Base-by-base conservation (phyloP, 2,797 vertebrate genomes). In the Tokudaia muenninki region DNA sequence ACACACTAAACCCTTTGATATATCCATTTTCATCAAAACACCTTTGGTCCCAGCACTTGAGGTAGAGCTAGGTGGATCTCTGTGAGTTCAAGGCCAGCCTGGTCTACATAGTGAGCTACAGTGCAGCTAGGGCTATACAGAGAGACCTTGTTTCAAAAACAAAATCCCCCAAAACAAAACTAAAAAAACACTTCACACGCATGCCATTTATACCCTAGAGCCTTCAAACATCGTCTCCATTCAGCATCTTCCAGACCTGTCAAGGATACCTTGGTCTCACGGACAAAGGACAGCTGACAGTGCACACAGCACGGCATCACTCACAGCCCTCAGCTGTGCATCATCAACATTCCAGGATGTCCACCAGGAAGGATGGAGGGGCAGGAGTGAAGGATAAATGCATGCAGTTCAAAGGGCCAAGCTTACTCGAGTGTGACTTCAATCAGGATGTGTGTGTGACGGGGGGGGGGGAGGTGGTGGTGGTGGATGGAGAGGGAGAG, bases 381-480 rank as follows among this genome's bases (percentile, higher is more conserved):
- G 13, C 52, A 61, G 84, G 55, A 52, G 31, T 31, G n/a, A 87
- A 79, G 65, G 81, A 50, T 84, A 52, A 81, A 13, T 0, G 34
- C 31, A 91, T 41, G 13, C 37, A 96, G 92, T 82, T 89, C 61
- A 94, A 87, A 95, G 90, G 70, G 57, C 52, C 52, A 95, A 78
- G 8, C 22, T 93, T 89, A 91, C 4, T 65, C 72, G 21, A 91
- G 57, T 94, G 80, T 94, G 75, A 84, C 41, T 91, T 95, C 59
- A 89, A 91, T 63, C 59, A 88, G 52, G 21, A 1, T 24, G 31
- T 50, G 81, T 44, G 41, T 34, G 17, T 44, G 16, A 59, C 41
- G 41, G 81, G 29, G 6, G 11, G 34, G 10, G 21, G 41, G 80
- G n/a, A 8, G 34, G 22, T 57, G 50, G 50, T 9, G 41, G 41